Evolutionary conservation across 2,888 invertebrate species (phyloP).

Genomic region (Macroteleia sp.): DNA sequence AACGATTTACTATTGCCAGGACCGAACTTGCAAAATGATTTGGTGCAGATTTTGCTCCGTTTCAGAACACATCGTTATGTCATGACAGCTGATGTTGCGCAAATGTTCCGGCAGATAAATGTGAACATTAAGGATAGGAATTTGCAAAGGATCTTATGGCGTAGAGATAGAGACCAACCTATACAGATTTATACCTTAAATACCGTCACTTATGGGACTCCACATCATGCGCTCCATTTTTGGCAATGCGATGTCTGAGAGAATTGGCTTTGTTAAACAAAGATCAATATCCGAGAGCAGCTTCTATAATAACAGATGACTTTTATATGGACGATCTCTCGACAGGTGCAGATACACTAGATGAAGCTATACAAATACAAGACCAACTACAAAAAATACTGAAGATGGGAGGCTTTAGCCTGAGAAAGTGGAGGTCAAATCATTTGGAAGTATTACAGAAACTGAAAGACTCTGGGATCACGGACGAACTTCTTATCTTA

Average conservation of each 20-base stretch:
- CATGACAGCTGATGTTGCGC: background rate
- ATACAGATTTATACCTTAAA: too few relatives aligned
- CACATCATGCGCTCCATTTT: background rate
- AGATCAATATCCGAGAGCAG: background rate
- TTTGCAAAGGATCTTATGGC: too few relatives aligned
- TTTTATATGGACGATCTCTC: background rate
- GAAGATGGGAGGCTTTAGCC: background rate
- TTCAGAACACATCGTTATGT: background rate
- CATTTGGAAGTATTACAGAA: background rate
- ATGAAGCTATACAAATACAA: background rate
- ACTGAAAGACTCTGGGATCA: background rate
- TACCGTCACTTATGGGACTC: too few relatives aligned
- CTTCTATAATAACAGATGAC: background rate
- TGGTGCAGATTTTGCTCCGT: background rate
- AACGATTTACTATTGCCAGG: background rate
- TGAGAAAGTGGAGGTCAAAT: slow-evolving; percentile 1
- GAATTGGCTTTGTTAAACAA: background rate
- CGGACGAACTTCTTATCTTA: background rate
- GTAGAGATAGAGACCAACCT: too few relatives aligned
- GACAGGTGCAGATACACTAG: background rate
- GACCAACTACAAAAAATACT: background rate
- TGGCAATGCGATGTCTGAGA: background rate
- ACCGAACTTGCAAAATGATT: background rate
- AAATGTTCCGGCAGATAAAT: background rate
- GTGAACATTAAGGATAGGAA: too few relatives aligned